Base-by-base conservation (phyloP, 2,888 invertebrate genomes). In the Pachycephus smyrnensis region DNA sequence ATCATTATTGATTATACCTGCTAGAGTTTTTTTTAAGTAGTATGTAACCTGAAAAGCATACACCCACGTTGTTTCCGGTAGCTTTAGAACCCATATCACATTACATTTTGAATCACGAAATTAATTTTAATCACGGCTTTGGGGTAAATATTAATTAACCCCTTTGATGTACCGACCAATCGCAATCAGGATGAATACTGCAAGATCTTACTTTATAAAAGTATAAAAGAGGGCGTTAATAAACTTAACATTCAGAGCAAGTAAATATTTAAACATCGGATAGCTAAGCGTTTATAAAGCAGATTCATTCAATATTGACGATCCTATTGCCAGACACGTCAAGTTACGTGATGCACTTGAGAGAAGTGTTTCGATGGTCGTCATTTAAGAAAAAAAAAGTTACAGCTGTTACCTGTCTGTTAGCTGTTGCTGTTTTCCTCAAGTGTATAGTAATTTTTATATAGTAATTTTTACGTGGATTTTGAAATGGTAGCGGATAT, bases 281-380 rank as follows among this genome's bases (percentile, higher is more conserved):
- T 71, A 71, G 71, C 71, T 71, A 12, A 23, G 71, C 71, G 4
- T 33, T 31, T 33, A 23, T 33, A 32, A 31, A 71, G 55, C 1
- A 71, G 71, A 71, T 71, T 12, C 31, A 71, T 31, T 71, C 71
- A 31, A 33, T 71, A 71, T 71, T 71, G 30, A 71, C 71, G 30
- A 33, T 71, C 23, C 31, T 33, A 9, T 33, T 33, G 71, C 32
- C 71, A 33, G 71, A 71, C 23, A 55, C 31, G 71, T 71, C 71
- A 55, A 55, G 71, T 71, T 71, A 71, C 71, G 31, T 15, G 71
- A 71, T 71, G 71, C 32, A 55, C 55, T 55, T 23, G 55, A 55
- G 55, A 55, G 55, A 55, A 55, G 55, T 55, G 55, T 55, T 55
- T 9, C 55, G 55, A 55, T 55, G 23, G 23, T 55, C 2, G 55